Conservation (phyloP, 2,888 invertebrate species). For the Drosophila parthenogenetica region DNA sequence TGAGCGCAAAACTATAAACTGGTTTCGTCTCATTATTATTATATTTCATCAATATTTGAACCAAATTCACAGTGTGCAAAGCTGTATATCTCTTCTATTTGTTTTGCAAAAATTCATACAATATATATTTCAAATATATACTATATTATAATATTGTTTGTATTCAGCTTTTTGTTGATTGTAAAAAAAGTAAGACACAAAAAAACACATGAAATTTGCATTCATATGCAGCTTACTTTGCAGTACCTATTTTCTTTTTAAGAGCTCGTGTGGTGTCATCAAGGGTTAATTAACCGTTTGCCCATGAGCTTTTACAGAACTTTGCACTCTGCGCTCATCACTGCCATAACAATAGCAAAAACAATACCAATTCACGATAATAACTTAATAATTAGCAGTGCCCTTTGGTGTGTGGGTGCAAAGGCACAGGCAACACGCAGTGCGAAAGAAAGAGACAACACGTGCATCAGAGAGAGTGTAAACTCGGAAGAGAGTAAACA, state of each 20-base stretch:
- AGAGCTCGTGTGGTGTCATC: conserved; percentile 22
- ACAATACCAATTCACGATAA: conserved; percentile 21
- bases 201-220: conserved; percentile 33
- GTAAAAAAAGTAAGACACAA: conserved; percentile 5
- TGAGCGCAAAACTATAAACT: conserved; percentile 51
- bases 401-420: conserved; percentile 58
- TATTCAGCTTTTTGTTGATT: conserved; percentile 12
- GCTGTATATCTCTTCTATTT: neutral
- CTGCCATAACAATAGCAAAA: conserved; percentile 7
- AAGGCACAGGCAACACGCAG: conserved; percentile 31
- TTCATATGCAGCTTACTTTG: conserved; percentile 29
- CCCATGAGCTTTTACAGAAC: conserved; percentile 45
- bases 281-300: conserved; percentile 50
- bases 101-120: conserved; percentile 33
- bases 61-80: conserved; percentile 27
- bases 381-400: conserved; percentile 45
- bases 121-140: conserved; percentile 1
- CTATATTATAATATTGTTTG: conserved; percentile 1
- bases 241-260: conserved; percentile 3
- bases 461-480: neutral
- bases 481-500: neutral
- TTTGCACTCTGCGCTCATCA: conserved; percentile 57
- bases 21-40: conserved; percentile 50
- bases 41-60: conserved; percentile 40
- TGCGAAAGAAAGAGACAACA: conserved; percentile 9